Evolutionary conservation across 2,113 vertebrate species (phyloP).

Genomic region (Phylloscopus trochilus): DNA sequence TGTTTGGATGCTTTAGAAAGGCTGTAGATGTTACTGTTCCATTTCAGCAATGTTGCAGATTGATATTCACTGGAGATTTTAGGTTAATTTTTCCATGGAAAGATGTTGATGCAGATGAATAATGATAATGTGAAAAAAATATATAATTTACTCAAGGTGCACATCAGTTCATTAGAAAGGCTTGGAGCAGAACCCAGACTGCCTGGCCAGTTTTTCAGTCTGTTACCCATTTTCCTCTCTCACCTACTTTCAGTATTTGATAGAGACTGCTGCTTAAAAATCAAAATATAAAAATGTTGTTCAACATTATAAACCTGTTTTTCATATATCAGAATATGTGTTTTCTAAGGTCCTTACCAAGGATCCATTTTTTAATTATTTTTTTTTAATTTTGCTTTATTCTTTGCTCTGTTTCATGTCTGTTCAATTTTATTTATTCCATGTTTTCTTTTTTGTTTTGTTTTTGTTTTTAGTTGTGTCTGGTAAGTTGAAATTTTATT

Average conservation of each 20-base stretch:
- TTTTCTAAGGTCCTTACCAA: slow-evolving; percentile 41
- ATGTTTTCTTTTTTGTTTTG: slow-evolving; percentile 87
- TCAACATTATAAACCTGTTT: neutral
- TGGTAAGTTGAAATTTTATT: slow-evolving; percentile 99
- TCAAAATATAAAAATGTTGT: neutral
- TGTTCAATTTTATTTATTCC: slow-evolving; percentile 80
- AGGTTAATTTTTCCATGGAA: neutral
- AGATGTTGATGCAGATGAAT: neutral
- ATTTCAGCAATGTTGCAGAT: neutral
- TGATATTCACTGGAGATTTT: neutral
- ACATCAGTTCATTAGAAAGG: neutral
- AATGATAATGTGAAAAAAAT: neutral
- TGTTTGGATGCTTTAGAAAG: neutral
- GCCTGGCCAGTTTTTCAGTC: neutral
- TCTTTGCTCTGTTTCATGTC: slow-evolving; percentile 65
- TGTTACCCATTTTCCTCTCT: neutral
- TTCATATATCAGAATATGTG: slow-evolving; percentile 12
- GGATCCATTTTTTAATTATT: neutral
- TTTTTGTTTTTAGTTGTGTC: slow-evolving; percentile 92
- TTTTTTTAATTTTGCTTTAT: slow-evolving; percentile 55
- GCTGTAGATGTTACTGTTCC: neutral
- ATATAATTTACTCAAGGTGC: neutral
- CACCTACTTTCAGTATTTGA: neutral
- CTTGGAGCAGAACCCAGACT: neutral
- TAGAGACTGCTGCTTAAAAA: neutral